Conservation (phyloP, 2,888 invertebrate species). For the Spodoptera littoralis region DNA sequence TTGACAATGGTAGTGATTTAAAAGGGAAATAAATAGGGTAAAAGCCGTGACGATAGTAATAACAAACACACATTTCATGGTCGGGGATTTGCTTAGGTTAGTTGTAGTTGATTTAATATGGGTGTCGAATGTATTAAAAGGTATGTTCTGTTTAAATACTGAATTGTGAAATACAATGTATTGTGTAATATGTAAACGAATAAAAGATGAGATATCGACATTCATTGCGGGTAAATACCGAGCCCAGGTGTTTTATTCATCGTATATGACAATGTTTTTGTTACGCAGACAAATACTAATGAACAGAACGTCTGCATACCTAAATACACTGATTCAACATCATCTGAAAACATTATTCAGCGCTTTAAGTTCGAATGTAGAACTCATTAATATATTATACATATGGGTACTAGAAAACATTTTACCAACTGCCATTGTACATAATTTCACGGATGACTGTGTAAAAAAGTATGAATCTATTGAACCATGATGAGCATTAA, state of each 20-base stretch:
- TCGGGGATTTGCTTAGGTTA: constrained; percentile 70
- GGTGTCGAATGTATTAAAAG: constrained; percentile 64
- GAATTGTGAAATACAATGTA: constrained; percentile 26
- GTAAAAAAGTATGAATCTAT: constrained; percentile 31
- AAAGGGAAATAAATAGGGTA: constrained; percentile 84
- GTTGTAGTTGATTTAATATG: constrained; percentile 78
- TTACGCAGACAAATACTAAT: too few relatives aligned
- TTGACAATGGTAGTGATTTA: constrained; percentile 84
- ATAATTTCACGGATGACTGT: constrained; percentile 33
- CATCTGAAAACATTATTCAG: too few relatives aligned
- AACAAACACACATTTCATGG: constrained; percentile 87
- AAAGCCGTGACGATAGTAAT: constrained; percentile 83
- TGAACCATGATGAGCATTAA: constrained; percentile 51
- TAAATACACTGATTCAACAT: too few relatives aligned
- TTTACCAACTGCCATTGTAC: constrained; percentile 7
- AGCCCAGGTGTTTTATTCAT: too few relatives aligned
- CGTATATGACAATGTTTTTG: not conserved
- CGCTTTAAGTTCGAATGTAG: too few relatives aligned
- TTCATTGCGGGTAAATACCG: not conserved
- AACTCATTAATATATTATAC: too few relatives aligned
- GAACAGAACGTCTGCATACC: too few relatives aligned
- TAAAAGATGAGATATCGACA: constrained; percentile 8
- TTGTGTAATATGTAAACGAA: constrained; percentile 33
- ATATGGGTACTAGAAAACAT: not conserved
- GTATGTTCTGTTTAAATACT: constrained; percentile 55